Evolutionary conservation across 1,140 invertebrate species (phyloP).

Genomic region (Pomacea maculata): DNA sequence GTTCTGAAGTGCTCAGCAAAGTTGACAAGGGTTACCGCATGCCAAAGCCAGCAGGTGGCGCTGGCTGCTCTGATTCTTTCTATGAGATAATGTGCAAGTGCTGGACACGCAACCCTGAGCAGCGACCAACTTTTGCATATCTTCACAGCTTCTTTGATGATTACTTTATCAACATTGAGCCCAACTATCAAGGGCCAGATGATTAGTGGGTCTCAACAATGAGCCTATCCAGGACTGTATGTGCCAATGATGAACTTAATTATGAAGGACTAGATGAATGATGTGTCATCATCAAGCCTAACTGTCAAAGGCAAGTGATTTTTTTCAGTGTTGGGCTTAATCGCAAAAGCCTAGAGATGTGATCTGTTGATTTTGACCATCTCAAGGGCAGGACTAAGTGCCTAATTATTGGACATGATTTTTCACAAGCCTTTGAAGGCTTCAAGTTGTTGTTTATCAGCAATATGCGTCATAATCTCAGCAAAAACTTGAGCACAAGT

Average conservation of each 20-base stretch:
- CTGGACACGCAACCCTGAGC: slow-evolving; percentile 80
- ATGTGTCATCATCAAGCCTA: neutral
- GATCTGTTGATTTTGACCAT: too few species aligned
- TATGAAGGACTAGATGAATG: slow-evolving; percentile 68
- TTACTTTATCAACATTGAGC: slow-evolving; percentile 93
- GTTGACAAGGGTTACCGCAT: slow-evolving; percentile 95
- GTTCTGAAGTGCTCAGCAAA: slow-evolving; percentile 93
- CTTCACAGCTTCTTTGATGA: slow-evolving; percentile 97
- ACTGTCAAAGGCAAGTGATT: too few species aligned
- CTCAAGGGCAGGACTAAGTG: too few species aligned
- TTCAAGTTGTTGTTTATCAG: too few species aligned
- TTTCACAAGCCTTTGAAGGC: too few species aligned
- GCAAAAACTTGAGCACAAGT: too few species aligned
- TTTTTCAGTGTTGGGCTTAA: too few species aligned
- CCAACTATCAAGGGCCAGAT: slow-evolving; percentile 75
- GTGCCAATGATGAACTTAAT: slow-evolving; percentile 86
- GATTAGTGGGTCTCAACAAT: neutral
- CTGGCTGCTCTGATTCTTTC: slow-evolving; percentile 85
- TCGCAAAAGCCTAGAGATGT: too few species aligned
- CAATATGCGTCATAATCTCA: too few species aligned
- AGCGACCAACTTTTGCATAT: slow-evolving; percentile 96
- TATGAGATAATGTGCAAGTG: slow-evolving; percentile 71
- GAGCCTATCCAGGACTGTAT: too few species aligned
- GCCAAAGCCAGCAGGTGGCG: slow-evolving; percentile 76
- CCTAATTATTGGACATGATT: too few species aligned